Evolutionary conservation across 2,797 vertebrate genomes (phyloP).

Genomic region (Borostomias antarcticus): DNA sequence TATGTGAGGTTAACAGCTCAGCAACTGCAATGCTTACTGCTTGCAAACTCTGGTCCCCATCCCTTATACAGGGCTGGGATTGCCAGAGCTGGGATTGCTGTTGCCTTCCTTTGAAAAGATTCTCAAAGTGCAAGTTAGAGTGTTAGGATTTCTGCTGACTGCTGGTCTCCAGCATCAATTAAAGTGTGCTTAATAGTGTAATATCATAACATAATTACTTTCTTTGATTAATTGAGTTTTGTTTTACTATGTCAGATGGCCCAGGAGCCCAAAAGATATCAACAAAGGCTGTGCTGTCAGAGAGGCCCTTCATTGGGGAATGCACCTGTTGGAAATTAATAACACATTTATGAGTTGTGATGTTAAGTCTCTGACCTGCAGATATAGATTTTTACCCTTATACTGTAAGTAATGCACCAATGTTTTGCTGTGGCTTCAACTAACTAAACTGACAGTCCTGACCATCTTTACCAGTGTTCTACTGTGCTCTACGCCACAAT

Average conservation of each 20-base stretch:
- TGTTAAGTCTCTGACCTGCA: not conserved
- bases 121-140: not conserved
- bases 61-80: not conserved
- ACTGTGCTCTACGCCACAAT: no score
- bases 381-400: slow-evolving; percentile 1
- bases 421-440: not conserved
- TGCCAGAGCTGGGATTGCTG: no score
- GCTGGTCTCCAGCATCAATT: slow-evolving; percentile 38
- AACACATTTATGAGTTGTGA: slow-evolving; percentile 19
- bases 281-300: slow-evolving; percentile 20
- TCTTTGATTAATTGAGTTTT: slow-evolving; percentile 41
- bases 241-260: slow-evolving; percentile 37
- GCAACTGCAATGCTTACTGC: no score
- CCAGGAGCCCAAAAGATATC: slow-evolving; percentile 24
- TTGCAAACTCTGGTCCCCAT: not conserved
- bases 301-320: slow-evolving; percentile 19
- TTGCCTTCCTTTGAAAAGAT: not conserved
- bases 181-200: slow-evolving; percentile 47
- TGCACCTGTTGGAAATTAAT: slow-evolving; percentile 46
- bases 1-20: not conserved
- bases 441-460: no score
- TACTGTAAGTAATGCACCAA: not conserved
- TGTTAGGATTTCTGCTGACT: slow-evolving; percentile 48
- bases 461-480: no score
- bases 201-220: slow-evolving; percentile 41